Conservation (phyloP, 37 sponge, comb jelly and placozoan genomes). For the Axinella damicornis region DNA sequence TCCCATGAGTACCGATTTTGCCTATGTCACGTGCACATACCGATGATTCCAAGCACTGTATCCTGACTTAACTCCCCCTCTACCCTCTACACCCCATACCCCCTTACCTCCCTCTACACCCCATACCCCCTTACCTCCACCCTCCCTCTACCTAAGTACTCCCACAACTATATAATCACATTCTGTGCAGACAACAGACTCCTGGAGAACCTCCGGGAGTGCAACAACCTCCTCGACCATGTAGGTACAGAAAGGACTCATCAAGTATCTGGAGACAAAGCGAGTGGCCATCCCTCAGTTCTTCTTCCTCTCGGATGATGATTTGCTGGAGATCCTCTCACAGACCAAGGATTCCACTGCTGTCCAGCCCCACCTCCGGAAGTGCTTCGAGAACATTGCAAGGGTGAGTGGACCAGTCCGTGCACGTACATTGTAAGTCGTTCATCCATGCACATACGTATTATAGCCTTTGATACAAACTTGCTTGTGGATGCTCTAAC, state of each 20-base stretch:
- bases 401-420: slow-evolving; percentile 66
- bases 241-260: slow-evolving; percentile 99
- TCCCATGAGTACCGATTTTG: too few relatives aligned
- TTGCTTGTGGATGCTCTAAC: too few relatives aligned
- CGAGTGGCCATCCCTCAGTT: slow-evolving; percentile 95
- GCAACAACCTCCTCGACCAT: slow-evolving; percentile 98
- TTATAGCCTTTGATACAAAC: too few relatives aligned
- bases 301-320: slow-evolving; percentile 99
- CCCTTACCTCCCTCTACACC: too few relatives aligned
- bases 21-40: too few relatives aligned
- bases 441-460: too few relatives aligned
- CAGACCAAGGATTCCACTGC: slow-evolving; percentile 99
- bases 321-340: slow-evolving; percentile 98
- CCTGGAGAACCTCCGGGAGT: slow-evolving; percentile 96
- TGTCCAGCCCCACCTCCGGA: slow-evolving; percentile 99
- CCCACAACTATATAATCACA: slow-evolving; percentile 85
- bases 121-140: neutral
- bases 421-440: neutral
- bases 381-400: slow-evolving; percentile 98
- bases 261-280: slow-evolving; percentile 99
- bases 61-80: too few relatives aligned
- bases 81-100: too few relatives aligned
- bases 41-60: too few relatives aligned
- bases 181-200: slow-evolving; percentile 92
- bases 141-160: too few relatives aligned